Conservation (phyloP, 1,140 invertebrate genomes). For the Phymastichus coffea region DNA sequence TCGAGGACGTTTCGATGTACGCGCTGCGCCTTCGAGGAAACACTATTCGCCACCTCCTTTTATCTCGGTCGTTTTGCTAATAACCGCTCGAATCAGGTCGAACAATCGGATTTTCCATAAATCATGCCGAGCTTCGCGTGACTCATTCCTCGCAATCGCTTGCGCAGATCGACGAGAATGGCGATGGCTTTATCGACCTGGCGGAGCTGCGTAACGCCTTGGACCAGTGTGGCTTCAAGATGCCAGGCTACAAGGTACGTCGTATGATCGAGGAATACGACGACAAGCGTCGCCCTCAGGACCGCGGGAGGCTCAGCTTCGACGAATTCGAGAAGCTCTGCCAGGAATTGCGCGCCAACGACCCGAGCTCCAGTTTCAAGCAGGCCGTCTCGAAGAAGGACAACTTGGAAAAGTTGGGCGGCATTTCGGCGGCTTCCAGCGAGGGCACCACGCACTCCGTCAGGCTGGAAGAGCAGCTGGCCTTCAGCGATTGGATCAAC, state of each 20-base stretch:
- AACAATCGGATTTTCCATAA: too few species aligned
- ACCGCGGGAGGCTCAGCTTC: conserved; percentile 77
- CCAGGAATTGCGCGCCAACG: conserved; percentile 83
- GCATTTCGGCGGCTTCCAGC: conserved; percentile 92
- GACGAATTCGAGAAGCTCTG: conserved; percentile 91
- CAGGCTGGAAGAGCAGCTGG: conserved; percentile 91
- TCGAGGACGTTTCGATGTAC: too few species aligned
- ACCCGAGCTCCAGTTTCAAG: conserved; percentile 89
- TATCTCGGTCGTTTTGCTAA: too few species aligned
- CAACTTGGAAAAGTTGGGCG: conserved; percentile 88
- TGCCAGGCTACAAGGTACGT: conserved; percentile 89
- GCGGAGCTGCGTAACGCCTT: conserved; percentile 86
- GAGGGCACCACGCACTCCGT: conserved; percentile 93
- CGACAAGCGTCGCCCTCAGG: conserved; percentile 66
- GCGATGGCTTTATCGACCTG: conserved; percentile 86
- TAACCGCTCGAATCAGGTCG: too few species aligned
- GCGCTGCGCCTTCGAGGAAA: too few species aligned
- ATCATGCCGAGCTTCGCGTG: too few species aligned
- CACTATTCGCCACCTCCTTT: too few species aligned
- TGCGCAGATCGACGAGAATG: conserved; percentile 87
- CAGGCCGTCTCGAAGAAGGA: conserved; percentile 89
- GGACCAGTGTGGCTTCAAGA: conserved; percentile 88
- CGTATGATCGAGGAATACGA: conserved; percentile 88
- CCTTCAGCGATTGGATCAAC: conserved; percentile 99
- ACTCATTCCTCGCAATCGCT: too few species aligned